Evolutionary conservation across 37 sponge, comb jelly and placozoan species (phyloP).

Genomic region (Haliclona indistincta): DNA sequence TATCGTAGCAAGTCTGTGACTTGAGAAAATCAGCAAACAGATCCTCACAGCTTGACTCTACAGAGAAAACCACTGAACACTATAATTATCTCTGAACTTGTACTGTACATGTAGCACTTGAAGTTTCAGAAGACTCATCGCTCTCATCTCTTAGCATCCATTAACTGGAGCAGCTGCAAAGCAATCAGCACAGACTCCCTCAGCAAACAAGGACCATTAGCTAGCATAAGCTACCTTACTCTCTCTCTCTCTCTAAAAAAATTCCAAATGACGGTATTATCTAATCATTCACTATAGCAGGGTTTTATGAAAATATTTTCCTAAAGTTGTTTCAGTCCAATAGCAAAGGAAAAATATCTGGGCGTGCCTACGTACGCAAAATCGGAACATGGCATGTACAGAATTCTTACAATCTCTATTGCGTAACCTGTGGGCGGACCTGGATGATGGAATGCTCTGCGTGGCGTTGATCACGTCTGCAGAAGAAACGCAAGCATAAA

Average conservation of each 20-base stretch:
- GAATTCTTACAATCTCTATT: too few relatives aligned
- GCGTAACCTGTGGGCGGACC: too few relatives aligned
- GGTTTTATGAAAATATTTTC: too few relatives aligned
- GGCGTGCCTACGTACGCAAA: too few relatives aligned
- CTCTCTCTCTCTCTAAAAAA: not conserved
- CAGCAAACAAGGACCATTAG: not conserved
- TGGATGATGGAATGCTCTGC: too few relatives aligned
- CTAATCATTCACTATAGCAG: too few relatives aligned
- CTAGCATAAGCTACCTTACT: not conserved
- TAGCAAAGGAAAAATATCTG: too few relatives aligned
- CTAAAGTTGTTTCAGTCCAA: too few relatives aligned
- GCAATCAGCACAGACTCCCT: not conserved
- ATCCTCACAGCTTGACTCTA: constrained; percentile 2
- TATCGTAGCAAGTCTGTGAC: constrained; percentile 71
- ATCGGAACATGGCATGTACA: too few relatives aligned
- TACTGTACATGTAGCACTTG: not conserved
- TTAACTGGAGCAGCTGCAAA: constrained; percentile 11
- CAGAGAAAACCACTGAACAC: not conserved
- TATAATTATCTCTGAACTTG: not conserved
- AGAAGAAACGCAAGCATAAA: too few relatives aligned
- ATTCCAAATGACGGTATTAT: not conserved
- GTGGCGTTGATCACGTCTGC: too few relatives aligned
- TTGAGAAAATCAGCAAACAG: constrained; percentile 59
- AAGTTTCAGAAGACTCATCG: not conserved
- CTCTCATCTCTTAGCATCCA: not conserved